Conservation (phyloP, 2,888 invertebrate species). For the Troides helena region DNA sequence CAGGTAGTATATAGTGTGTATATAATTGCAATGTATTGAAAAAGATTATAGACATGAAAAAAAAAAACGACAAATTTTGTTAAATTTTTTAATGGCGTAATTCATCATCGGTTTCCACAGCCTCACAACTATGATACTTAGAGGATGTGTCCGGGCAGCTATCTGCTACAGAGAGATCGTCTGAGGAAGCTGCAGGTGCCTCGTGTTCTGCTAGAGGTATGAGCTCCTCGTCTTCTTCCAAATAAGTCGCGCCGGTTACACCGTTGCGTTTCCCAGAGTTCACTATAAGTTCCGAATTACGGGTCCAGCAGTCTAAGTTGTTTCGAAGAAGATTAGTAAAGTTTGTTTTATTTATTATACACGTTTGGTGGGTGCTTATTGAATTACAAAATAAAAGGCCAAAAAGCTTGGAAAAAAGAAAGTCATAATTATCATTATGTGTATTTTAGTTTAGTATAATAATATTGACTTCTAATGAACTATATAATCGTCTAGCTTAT, state of each 20-base stretch:
- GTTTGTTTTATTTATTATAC: no score
- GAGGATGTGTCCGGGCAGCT: slow-evolving; percentile 87
- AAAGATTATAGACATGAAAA: background rate
- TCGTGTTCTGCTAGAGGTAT: slow-evolving; percentile 84
- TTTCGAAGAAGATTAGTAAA: no score
- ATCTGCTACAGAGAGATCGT: slow-evolving; percentile 84
- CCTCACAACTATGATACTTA: slow-evolving; percentile 88
- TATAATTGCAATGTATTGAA: no score
- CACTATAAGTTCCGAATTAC: slow-evolving; percentile 42
- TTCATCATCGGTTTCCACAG: slow-evolving; percentile 83
- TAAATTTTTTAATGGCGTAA: slow-evolving; percentile 46
- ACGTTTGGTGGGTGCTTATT: no score
- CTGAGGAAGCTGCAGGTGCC: slow-evolving; percentile 78
- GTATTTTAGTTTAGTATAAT: no score
- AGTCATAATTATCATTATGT: no score
- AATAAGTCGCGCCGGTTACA: slow-evolving; percentile 42
- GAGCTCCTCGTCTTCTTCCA: slow-evolving; percentile 76
- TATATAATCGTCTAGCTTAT: no score
- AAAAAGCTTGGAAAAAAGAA: no score
- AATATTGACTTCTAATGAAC: no score
- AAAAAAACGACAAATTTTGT: background rate
- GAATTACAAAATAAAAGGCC: no score
- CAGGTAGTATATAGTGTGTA: no score
- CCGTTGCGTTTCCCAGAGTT: slow-evolving; percentile 53
- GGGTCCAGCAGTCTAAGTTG: slow-evolving; percentile 57